phyloP scores from a whole-genome alignment of 2,113 vertebrate genomes.

The Lonchura striata region DNA sequence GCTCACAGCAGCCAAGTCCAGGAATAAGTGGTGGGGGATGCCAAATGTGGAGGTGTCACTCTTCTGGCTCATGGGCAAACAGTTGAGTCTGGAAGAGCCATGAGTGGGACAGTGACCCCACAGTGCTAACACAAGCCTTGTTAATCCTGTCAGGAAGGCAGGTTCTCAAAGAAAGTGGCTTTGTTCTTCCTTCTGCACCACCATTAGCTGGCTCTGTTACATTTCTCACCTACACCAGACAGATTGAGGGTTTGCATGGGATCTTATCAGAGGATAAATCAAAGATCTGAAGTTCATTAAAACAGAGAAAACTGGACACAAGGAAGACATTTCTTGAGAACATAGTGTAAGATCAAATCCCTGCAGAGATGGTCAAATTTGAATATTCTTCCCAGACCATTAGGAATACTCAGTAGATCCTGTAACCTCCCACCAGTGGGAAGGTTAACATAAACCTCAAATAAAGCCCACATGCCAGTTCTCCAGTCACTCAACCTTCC shows the following conservation, averaged over 20 bases:
- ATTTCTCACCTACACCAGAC: accelerated
- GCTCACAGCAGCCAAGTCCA: neutral
- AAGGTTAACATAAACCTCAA: neutral
- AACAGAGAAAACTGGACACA: neutral
- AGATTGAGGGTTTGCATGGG: neutral
- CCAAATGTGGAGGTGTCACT: neutral
- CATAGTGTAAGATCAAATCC: neutral
- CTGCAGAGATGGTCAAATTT: neutral
- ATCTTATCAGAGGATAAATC: neutral
- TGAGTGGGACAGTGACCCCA: neutral
- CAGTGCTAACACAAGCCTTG: accelerated
- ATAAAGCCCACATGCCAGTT: neutral
- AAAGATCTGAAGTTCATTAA: neutral
- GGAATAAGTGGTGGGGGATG: accelerated
- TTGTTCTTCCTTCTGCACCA: neutral
- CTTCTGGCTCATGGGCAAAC: neutral
- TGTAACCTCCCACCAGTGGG: neutral
- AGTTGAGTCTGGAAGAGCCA: neutral
- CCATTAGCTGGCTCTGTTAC: neutral
- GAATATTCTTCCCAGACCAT: neutral
- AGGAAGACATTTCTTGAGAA: neutral
- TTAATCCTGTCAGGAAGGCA: neutral
- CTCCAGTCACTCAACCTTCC: neutral
- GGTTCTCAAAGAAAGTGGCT: neutral
- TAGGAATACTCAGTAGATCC: neutral